These are phyloP conservation scores for Chamaea fasciata DNA, from an alignment of 2,113 vertebrate genomes.

Conservation along the genomic window DNA sequence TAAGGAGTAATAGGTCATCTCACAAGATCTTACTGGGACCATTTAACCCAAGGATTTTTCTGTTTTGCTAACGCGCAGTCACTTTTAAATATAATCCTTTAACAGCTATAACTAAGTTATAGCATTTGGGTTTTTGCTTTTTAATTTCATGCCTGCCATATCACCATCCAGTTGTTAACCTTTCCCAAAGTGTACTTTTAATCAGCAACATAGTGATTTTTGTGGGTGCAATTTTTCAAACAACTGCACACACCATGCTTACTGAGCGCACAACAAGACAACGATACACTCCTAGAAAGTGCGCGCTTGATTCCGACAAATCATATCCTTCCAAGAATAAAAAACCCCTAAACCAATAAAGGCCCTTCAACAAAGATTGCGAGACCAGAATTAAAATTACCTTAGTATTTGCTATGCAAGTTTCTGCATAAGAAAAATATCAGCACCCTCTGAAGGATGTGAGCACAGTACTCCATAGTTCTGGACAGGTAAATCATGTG, in stretches of 20 bases:
- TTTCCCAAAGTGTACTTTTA: background rate
- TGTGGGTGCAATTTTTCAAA: background rate
- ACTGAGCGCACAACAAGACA: background rate
- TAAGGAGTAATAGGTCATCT: background rate
- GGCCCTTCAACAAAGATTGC: background rate
- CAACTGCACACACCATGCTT: background rate
- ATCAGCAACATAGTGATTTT: background rate
- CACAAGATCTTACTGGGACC: background rate
- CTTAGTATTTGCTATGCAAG: background rate
- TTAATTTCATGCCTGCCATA: background rate
- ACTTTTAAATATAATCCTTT: background rate
- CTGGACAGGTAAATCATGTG: background rate
- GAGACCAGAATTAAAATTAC: background rate
- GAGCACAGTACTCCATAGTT: background rate
- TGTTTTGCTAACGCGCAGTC: background rate
- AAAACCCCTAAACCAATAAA: background rate
- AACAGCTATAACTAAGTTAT: background rate
- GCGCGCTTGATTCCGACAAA: background rate
- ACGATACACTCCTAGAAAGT: background rate
- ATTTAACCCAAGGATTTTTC: background rate
- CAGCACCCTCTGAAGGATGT: background rate
- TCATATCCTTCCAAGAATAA: background rate
- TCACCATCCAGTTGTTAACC: background rate
- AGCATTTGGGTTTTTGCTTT: background rate
- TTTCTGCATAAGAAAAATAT: background rate